phyloP scores from a whole-genome alignment of 2,113 vertebrate genomes.

The Strix uralensis region DNA sequence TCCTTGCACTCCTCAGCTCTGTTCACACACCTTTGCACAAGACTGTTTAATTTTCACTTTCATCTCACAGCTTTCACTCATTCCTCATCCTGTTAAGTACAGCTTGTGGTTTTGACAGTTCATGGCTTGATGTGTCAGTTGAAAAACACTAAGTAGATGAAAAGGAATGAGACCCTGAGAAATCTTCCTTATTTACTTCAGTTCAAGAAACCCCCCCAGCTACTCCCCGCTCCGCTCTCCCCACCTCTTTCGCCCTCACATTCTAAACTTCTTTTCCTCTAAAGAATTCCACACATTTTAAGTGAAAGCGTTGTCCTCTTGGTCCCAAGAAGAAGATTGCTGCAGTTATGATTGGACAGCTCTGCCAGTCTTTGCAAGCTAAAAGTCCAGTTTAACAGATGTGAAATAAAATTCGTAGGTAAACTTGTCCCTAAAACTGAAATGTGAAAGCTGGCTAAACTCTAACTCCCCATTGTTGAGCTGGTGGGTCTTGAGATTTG shows the following conservation, averaged over 20 bases:
- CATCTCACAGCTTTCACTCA: neutral
- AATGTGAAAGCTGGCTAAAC: neutral
- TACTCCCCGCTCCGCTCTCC: neutral
- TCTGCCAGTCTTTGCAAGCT: neutral
- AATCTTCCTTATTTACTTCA: neutral
- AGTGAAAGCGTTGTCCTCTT: neutral
- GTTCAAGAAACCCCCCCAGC: neutral
- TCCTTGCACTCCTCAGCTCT: no score
- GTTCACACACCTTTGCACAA: neutral
- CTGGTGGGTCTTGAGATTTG: neutral
- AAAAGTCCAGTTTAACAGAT: neutral
- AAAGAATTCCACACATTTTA: neutral
- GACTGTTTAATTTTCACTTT: neutral
- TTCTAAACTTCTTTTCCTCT: neutral
- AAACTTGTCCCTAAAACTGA: neutral
- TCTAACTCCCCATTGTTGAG: no score
- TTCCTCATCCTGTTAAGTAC: neutral
- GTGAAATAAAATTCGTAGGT: neutral
- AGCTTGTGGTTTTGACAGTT: neutral
- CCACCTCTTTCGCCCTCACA: no score
- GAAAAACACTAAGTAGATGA: neutral
- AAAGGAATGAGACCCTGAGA: neutral
- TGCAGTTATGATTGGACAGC: neutral
- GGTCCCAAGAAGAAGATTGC: neutral
- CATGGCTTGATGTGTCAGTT: neutral